Evolutionary conservation across 2,888 invertebrate species (phyloP).

Genomic region (Choristoneura rosaceana): DNA sequence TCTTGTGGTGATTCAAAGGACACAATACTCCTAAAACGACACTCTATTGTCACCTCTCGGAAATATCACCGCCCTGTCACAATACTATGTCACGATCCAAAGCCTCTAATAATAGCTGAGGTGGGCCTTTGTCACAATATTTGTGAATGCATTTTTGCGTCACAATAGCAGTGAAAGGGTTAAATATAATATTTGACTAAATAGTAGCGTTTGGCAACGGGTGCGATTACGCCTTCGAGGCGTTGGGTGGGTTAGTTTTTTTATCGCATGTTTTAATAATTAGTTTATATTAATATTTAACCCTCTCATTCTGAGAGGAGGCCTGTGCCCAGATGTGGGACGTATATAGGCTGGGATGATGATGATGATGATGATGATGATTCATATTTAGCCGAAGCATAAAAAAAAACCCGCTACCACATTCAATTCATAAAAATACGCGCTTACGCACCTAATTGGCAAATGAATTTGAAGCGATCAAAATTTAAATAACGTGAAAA

Average conservation of each 20-base stretch:
- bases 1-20: constrained; percentile 19
- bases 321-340: too few relatives aligned
- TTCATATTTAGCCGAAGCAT: too few relatives aligned
- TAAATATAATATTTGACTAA: constrained; percentile 33
- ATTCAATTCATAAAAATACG: too few relatives aligned
- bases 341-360: too few relatives aligned
- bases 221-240: constrained; percentile 24
- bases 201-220: constrained; percentile 30
- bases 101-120: constrained; percentile 32
- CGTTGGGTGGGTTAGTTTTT: constrained; percentile 26
- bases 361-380: too few relatives aligned
- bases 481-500: too few relatives aligned
- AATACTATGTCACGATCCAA: constrained; percentile 29
- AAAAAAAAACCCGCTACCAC: too few relatives aligned
- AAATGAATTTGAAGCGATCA: too few relatives aligned
- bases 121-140: constrained; percentile 39
- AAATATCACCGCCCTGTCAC: constrained; percentile 39
- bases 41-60: constrained; percentile 28
- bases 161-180: constrained; percentile 40
- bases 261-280: not conserved
- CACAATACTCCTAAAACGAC: constrained; percentile 26
- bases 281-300: too few relatives aligned
- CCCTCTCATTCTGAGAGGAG: too few relatives aligned
- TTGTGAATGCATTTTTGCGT: constrained; percentile 24
- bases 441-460: too few relatives aligned